Conservation (phyloP, 2,113 vertebrate genomes). For the Phyllopteryx taeniolatus region DNA sequence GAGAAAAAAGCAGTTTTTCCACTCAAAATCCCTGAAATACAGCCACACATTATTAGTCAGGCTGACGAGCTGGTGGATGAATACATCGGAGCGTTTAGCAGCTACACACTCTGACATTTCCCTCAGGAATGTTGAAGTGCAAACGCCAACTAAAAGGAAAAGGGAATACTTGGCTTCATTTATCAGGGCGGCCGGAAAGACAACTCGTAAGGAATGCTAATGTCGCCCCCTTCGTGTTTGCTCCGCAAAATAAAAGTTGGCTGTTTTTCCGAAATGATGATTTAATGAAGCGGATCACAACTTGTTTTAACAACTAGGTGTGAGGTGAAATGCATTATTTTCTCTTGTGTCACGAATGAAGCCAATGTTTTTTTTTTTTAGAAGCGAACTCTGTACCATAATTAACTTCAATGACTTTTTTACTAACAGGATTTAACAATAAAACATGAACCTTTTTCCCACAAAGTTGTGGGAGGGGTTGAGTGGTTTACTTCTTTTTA, state of each 20-base stretch:
- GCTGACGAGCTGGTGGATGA: slow-evolving; percentile 1
- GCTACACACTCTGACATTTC: background rate
- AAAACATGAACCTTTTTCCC: too few relatives aligned
- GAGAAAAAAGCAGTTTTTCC: background rate
- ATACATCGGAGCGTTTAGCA: background rate
- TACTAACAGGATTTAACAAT: too few relatives aligned
- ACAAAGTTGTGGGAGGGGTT: too few relatives aligned
- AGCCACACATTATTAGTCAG: background rate
- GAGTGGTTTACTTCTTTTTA: too few relatives aligned
- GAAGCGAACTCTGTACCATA: background rate
- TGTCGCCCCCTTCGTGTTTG: background rate
- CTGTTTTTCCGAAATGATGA: slow-evolving; percentile 1
- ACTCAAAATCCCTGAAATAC: background rate
- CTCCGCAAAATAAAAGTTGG: background rate
- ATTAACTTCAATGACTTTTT: background rate
- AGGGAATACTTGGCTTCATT: slow-evolving; percentile 2
- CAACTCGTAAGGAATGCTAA: slow-evolving; percentile 8
- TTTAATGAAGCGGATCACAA: background rate
- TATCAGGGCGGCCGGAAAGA: slow-evolving; percentile 11
- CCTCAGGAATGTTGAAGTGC: slow-evolving; percentile 4
- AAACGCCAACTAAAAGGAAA: slow-evolving; percentile 6
- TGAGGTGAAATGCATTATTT: background rate
- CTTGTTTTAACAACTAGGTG: background rate
- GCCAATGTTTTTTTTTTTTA: background rate
- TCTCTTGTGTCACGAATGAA: background rate